Evolutionary conservation across 2,888 invertebrate species (phyloP).

Genomic region (Ferrisia virgata): DNA sequence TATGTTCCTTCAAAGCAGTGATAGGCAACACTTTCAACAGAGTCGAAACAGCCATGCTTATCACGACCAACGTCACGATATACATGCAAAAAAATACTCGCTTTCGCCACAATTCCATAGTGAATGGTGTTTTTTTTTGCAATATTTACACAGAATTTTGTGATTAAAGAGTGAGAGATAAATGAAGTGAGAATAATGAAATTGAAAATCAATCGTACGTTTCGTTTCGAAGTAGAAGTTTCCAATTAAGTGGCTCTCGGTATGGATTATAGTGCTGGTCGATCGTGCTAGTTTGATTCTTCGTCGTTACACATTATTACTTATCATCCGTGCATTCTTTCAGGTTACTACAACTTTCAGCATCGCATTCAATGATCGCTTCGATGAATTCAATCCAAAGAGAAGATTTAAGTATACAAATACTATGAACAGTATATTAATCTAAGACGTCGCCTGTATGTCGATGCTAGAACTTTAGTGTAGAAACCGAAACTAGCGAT

Average conservation of each 20-base stretch:
- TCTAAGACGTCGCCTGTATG: background rate
- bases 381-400: background rate
- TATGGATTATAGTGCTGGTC: background rate
- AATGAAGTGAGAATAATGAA: background rate
- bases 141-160: background rate
- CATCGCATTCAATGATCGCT: background rate
- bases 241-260: background rate
- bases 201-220: background rate
- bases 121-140: background rate
- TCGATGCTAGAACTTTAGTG: background rate
- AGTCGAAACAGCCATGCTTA: background rate
- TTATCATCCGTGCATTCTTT: background rate
- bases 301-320: background rate
- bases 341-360: background rate
- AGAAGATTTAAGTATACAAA: background rate
- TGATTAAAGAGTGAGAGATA: background rate
- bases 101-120: background rate
- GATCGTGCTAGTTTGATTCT: background rate
- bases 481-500: constrained; percentile 56
- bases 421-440: background rate
- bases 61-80: background rate
- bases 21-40: too few species aligned
- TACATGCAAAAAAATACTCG: background rate
- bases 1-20: too few species aligned
- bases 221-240: background rate